phyloP scores from a whole-genome alignment of 2,797 vertebrate genomes.

The Sebastes trivittatus region DNA sequence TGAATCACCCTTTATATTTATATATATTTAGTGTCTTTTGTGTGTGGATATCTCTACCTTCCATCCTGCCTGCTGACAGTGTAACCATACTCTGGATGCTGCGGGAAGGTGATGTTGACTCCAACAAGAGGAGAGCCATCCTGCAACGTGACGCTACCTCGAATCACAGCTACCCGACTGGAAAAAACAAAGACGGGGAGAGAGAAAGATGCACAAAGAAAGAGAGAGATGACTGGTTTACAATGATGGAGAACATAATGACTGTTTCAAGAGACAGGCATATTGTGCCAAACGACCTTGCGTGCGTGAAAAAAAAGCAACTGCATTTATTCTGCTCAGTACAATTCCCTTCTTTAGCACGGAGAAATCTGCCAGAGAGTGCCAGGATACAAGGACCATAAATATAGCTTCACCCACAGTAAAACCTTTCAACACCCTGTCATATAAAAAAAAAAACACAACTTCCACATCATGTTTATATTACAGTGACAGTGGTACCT shows the following conservation, averaged over 20 bases:
- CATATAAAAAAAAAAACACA: slow-evolving; percentile 46
- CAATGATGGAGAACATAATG: slow-evolving; percentile 66
- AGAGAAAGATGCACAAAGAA: slow-evolving; percentile 34
- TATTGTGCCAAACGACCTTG: slow-evolving; percentile 67
- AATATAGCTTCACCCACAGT: slow-evolving; percentile 65
- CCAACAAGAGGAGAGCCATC: slow-evolving; percentile 94
- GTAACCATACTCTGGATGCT: slow-evolving; percentile 93
- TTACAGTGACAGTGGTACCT: slow-evolving; percentile 44
- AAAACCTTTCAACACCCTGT: slow-evolving; percentile 65
- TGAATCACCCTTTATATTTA: background rate
- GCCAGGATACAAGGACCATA: slow-evolving; percentile 61
- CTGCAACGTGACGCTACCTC: slow-evolving; percentile 89
- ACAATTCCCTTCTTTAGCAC: slow-evolving; percentile 39
- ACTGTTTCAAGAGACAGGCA: slow-evolving; percentile 60
- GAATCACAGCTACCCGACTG: slow-evolving; percentile 91
- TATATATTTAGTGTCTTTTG: background rate
- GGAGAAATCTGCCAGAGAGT: slow-evolving; percentile 51
- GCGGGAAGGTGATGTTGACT: slow-evolving; percentile 95
- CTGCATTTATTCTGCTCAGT: slow-evolving; percentile 46
- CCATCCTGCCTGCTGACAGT: slow-evolving; percentile 96
- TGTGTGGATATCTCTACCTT: slow-evolving; percentile 79
- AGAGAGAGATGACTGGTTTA: slow-evolving; percentile 58
- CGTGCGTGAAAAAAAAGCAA: slow-evolving; percentile 53
- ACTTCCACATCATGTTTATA: slow-evolving; percentile 51
- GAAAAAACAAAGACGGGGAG: slow-evolving; percentile 39